Evolutionary conservation across 2,113 vertebrate genomes (phyloP), one percentile per base, ranked within the genome.

Genomic region (Phycodurus eques): DNA sequence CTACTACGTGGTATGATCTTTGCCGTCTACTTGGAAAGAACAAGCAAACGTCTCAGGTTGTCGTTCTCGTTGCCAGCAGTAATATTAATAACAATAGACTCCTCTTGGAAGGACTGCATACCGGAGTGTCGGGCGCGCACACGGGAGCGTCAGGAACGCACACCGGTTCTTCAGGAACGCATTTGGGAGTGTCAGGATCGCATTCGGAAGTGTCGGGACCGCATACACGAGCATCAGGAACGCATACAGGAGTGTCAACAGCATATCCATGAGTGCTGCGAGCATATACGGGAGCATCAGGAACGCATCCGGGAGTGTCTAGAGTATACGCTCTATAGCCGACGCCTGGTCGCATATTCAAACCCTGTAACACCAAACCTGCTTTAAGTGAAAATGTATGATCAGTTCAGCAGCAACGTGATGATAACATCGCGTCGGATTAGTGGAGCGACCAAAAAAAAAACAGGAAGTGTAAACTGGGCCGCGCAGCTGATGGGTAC

Each of bases 281-380:
- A 20, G 31, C 19, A 64, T 6, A 35, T 17, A 19, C 39, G 8
- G 17, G 19, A 64, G 17, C 39, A 1, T 8, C 33, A 17, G 61
- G 13, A 35, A 7, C 14, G 7, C 59, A 14, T 39, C 4, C 6
- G 17, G 35, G 33, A 17, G 27, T 31, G 42, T 67, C 27, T 9
- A 15, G 17, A 68, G n/a, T 53, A 68, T 70, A 74, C 19, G 6
- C 27, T 44, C 73, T 73, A 81, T 83, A 84, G 61, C 83, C 84
- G 88, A 85, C 82, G 47, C 86, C 85, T 80, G 86, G 80, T 87
- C 81, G 60, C 74, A 83, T 80, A 71, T 83, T 76, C 69, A 70
- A 86, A 92, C 89, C 89, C 90, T 92, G 89, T 91, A 87, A 69
- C 81, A 88, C 86, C 87, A 89, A 74, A 83, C 85, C 84, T 80